These are phyloP conservation scores for Ceratotherium simum DNA, from an alignment of 2,113 vertebrate genomes.

Conservation along the genomic window DNA sequence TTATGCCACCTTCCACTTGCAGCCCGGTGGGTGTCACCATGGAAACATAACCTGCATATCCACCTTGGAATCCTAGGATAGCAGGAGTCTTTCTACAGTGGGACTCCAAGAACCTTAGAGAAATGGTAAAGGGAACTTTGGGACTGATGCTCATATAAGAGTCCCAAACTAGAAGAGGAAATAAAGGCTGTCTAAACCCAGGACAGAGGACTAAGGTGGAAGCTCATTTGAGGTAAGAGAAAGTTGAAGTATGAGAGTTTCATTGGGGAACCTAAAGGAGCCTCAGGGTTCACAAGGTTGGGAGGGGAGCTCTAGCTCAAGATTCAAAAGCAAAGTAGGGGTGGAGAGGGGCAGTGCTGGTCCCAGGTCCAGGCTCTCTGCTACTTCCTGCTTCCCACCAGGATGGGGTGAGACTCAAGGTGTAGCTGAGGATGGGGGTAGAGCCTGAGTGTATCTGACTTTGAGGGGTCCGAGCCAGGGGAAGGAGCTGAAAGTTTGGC, in stretches of 20 bases:
- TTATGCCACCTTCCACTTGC: not conserved
- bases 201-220: not conserved
- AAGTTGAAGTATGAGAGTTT: not conserved
- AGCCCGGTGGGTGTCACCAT: not conserved
- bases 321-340: not conserved
- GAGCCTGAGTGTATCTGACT: not conserved
- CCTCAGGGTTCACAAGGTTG: not conserved
- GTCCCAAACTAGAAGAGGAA: not conserved
- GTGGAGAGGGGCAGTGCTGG: not conserved
- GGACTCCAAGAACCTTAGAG: not conserved
- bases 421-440: not conserved
- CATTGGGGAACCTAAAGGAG: not conserved
- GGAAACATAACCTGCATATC: not conserved
- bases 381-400: not conserved
- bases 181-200: not conserved
- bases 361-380: not conserved
- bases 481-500: not conserved
- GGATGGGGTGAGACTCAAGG: not conserved
- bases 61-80: not conserved
- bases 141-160: not conserved
- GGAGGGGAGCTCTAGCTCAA: not conserved
- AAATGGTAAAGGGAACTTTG: not conserved
- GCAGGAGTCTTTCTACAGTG: not conserved
- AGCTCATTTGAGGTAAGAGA: not conserved
- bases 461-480: not conserved